Percentiles rank a stretch among this genome's conserved stretches.
phyloP scores from a whole-genome alignment of 2,888 invertebrate genomes.

The Mythimna impura region DNA sequence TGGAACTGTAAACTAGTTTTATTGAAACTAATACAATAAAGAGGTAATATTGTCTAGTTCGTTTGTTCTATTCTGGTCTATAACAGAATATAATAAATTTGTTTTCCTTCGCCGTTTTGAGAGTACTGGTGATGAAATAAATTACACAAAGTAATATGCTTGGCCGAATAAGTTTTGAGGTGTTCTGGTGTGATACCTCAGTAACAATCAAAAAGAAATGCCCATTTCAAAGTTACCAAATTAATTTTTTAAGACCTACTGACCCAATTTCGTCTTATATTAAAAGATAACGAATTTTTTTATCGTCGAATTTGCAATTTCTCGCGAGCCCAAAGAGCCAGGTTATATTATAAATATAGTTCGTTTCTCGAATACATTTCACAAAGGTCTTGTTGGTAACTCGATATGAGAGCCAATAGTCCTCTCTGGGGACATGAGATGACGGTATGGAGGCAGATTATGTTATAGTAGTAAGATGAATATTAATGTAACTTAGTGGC shows the following conservation, averaged over 20 bases:
- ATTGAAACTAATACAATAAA: background rate
- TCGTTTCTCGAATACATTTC: constrained; percentile 16
- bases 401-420: constrained; percentile 44
- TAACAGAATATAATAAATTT: too few species aligned
- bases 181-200: background rate
- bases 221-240: constrained; percentile 16
- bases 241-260: background rate
- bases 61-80: too few species aligned
- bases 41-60: too few species aligned
- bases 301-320: constrained; percentile 17
- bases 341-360: constrained; percentile 4
- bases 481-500: too few species aligned
- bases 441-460: constrained; percentile 27
- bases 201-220: constrained; percentile 8
- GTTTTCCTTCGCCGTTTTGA: too few species aligned
- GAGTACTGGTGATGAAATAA: too few species aligned
- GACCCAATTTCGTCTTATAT: constrained; percentile 28
- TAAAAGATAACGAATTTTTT: constrained; percentile 25
- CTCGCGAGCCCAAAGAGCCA: background rate
- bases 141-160: too few species aligned
- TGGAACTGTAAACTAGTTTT: background rate
- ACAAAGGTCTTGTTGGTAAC: constrained; percentile 20
- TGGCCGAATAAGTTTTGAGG: too few species aligned
- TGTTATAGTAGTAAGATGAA: background rate
- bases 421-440: constrained; percentile 17